Base-by-base conservation (phyloP, 2,113 vertebrate genomes). In the Aphyosemion australe region DNA sequence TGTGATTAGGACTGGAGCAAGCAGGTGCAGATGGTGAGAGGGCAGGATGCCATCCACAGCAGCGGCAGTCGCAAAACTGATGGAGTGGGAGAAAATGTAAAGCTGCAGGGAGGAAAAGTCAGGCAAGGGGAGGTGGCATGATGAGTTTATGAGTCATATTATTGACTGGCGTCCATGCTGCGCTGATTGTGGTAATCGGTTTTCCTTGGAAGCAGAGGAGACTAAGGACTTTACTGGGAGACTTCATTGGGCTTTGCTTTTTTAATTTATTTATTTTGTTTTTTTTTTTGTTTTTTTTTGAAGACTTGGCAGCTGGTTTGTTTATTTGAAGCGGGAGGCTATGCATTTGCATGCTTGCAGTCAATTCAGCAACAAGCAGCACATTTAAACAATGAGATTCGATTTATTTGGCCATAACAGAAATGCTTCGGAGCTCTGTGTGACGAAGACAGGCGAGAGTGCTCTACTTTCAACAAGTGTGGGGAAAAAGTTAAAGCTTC, bases 131-230 rank as follows among this genome's bases (percentile, higher is more conserved):
- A 63, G 39, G 53, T 37, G 32, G 41, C n/a, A 65, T 61, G 79
- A 86, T 88, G 81, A 84, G 59, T 84, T 83, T 88, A 84, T 87
- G 86, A 87, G 78, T 87, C 80, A 89, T 76, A 66, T 82, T 87
- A 88, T 85, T 86, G 87, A 87, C 86, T 79, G 72, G 84, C 78
- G 71, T 72, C 74, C 86, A 72, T 53, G 76, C 84, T 68, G 82
- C 3, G 72, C 78, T 74, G 78, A 84, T 83, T 80, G 86, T 77
- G 78, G 66, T 89, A 80, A 89, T 89, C 72, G 21, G 54, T 87
- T 89, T 89, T 84, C 56, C 76, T 74, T 56, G 59, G 67, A 67
- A 63, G 68, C 58, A 59, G 66, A 63, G 48, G 76, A 86, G 69
- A 68, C 63, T 72, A 47, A 60, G 70, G 73, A 76, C 66, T 58